Percentiles rank a stretch among this genome's conserved stretches.
phyloP scores from a whole-genome alignment of 2,113 vertebrate genomes.

The Pimephales promelas region DNA sequence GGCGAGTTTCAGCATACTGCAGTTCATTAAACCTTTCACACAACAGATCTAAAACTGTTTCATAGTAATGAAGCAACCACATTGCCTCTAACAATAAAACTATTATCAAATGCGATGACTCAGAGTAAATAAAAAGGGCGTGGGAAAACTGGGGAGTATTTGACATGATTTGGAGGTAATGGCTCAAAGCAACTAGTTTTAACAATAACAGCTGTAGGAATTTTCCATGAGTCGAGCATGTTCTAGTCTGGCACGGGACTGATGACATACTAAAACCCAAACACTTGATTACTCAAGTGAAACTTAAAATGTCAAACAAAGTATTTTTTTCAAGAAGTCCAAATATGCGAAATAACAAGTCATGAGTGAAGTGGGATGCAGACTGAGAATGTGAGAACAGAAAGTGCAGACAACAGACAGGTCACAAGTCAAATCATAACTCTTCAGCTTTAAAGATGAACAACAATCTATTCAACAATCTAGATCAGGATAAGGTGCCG shows the following conservation, averaged over 20 bases:
- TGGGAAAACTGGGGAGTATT: background rate
- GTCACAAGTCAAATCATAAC: slow-evolving; percentile 19
- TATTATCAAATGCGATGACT: background rate
- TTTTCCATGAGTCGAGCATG: slow-evolving; percentile 1
- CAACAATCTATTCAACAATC: background rate
- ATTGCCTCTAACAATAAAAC: background rate
- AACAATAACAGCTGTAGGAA: background rate
- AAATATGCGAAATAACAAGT: background rate
- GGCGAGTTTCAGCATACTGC: background rate
- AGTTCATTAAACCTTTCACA: slow-evolving; percentile 25
- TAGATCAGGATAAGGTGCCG: background rate
- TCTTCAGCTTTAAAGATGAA: background rate
- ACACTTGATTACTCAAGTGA: slow-evolving; percentile 38
- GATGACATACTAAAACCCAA: slow-evolving; percentile 11
- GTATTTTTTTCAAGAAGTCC: background rate
- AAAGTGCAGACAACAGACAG: slow-evolving; percentile 28
- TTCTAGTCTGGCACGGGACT: background rate
- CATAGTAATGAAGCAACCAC: slow-evolving; percentile 5
- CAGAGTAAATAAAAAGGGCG: background rate
- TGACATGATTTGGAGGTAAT: background rate
- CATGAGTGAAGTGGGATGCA: background rate
- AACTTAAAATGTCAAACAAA: slow-evolving; percentile 25
- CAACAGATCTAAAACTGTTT: background rate
- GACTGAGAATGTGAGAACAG: slow-evolving; percentile 34
- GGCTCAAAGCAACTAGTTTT: background rate